A percentile compares a stretch with the other conserved stretches of the same genome.
phyloP scores from a whole-genome alignment of 2,888 invertebrate species.

The Onthophagus sagittarius region DNA sequence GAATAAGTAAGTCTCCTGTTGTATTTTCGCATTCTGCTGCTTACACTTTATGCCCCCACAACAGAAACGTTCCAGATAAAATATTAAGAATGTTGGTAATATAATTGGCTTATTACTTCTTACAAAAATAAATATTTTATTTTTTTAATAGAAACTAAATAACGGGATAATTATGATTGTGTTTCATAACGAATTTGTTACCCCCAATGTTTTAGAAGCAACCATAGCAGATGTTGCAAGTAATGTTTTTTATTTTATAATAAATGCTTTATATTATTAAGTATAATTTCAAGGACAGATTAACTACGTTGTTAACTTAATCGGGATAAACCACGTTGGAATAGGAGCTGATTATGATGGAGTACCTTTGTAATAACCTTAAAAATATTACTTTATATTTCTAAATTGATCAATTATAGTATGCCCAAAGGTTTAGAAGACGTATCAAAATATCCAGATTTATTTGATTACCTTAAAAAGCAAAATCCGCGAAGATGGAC shows the following conservation, averaged over 20 bases:
- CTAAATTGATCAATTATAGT: conserved; percentile 41
- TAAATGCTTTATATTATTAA: conserved; percentile 1
- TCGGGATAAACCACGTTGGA: conserved; percentile 53
- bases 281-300: conserved; percentile 49
- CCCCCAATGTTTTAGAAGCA: conserved; percentile 47
- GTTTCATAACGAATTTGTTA: conserved; percentile 63
- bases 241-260: conserved; percentile 37
- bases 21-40: conserved; percentile 62
- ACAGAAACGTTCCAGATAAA: conserved; percentile 59
- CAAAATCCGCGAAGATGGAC: conserved; percentile 43
- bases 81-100: conserved; percentile 52
- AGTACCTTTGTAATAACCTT: conserved; percentile 42
- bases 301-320: conserved; percentile 50
- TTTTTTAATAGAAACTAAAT: conserved; percentile 55
- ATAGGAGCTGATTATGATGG: conserved; percentile 55
- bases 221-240: conserved; percentile 66
- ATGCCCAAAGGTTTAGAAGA: conserved; percentile 66
- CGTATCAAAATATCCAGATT: conserved; percentile 66
- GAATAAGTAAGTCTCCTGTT: conserved; percentile 54
- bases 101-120: conserved; percentile 19
- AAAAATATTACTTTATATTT: no score
- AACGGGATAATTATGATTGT: conserved; percentile 73
- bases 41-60: conserved; percentile 51
- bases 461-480: conserved; percentile 50
- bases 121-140: background rate